Conservation (phyloP, 1,140 invertebrate species). For the Lepidurus packardi region DNA sequence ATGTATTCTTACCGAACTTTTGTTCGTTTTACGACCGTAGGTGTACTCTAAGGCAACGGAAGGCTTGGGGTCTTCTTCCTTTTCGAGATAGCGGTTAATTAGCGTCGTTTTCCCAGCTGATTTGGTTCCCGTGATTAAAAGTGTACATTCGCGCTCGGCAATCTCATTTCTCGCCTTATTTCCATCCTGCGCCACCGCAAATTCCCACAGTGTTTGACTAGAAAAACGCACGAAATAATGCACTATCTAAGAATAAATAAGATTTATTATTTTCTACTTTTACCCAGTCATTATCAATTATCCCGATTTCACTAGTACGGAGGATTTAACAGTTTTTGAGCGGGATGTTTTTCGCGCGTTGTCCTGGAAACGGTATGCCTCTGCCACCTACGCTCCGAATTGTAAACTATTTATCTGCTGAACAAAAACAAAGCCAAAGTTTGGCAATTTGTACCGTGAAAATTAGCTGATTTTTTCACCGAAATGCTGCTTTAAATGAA, state of each 20-base stretch:
- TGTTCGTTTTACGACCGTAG: constrained; percentile 68
- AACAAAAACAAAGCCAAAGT: too few relatives aligned
- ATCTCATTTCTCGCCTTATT: not conserved
- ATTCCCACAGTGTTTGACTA: constrained; percentile 9
- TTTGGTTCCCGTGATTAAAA: not conserved
- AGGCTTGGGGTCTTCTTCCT: constrained; percentile 66
- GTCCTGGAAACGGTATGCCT: too few relatives aligned
- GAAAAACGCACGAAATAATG: too few relatives aligned
- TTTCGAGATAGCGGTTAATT: constrained; percentile 72
- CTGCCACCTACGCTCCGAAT: too few relatives aligned
- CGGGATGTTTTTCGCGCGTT: too few relatives aligned
- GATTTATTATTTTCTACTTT: too few relatives aligned
- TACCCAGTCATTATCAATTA: too few relatives aligned
- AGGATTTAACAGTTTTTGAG: too few relatives aligned
- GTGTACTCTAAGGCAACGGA: constrained; percentile 80
- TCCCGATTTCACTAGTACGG: too few relatives aligned
- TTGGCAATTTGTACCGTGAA: too few relatives aligned
- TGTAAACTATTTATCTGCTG: too few relatives aligned
- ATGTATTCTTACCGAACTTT: constrained; percentile 55
- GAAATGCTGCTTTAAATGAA: not conserved
- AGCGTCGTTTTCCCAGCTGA: constrained; percentile 66
- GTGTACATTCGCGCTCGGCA: not conserved
- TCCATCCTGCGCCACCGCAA: not conserved
- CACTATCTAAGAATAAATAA: too few relatives aligned
- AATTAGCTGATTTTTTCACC: not conserved